phyloP scores from a whole-genome alignment of 2,888 invertebrate genomes.

The Ichneumoninae sp. region DNA sequence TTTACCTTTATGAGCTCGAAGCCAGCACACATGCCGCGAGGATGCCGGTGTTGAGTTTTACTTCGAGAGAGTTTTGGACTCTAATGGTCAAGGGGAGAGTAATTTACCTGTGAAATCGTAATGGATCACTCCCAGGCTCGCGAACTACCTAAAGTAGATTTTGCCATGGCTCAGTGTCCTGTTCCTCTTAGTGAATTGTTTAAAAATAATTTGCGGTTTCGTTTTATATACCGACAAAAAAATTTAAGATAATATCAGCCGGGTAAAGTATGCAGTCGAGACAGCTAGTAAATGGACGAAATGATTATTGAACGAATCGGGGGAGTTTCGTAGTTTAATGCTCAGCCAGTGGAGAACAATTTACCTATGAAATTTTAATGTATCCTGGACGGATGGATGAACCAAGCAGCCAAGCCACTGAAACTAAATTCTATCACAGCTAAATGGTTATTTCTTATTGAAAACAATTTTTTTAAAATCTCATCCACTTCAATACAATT shows the following conservation, averaged over 20 bases:
- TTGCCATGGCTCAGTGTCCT: neutral
- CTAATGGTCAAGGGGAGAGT: neutral
- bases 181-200: neutral
- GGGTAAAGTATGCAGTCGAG: too few relatives aligned
- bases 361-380: too few relatives aligned
- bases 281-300: too few relatives aligned
- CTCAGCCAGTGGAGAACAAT: too few relatives aligned
- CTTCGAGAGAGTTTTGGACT: neutral
- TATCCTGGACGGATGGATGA: too few relatives aligned
- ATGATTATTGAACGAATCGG: too few relatives aligned
- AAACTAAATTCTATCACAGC: too few relatives aligned
- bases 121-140: neutral
- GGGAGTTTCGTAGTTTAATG: too few relatives aligned
- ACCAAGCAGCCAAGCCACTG: too few relatives aligned
- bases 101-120: conserved; percentile 42
- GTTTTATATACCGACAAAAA: neutral
- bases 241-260: neutral
- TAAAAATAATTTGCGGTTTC: neutral
- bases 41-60: neutral
- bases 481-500: too few relatives aligned
- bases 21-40: neutral
- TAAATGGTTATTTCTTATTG: too few relatives aligned
- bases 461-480: too few relatives aligned
- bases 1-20: conserved; percentile 3
- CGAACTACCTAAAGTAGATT: neutral